phyloP scores from a whole-genome alignment of 1,140 invertebrate genomes.

The Rhyzopertha dominica region DNA sequence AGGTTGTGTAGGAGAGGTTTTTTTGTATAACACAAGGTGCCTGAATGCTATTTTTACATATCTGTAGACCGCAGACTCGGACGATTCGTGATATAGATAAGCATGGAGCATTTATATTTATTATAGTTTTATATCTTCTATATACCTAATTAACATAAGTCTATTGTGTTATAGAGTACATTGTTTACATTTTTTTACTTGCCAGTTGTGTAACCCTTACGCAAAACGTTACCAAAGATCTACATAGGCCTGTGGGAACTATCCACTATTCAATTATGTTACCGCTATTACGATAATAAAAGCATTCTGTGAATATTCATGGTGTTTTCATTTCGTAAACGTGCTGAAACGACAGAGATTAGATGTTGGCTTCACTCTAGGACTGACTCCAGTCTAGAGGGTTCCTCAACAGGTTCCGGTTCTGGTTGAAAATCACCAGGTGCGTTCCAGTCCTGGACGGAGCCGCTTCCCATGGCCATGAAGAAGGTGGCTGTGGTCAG shows the following conservation, averaged over 20 bases:
- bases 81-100: too few relatives aligned
- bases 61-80: too few relatives aligned
- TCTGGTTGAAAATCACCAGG: constrained; percentile 36
- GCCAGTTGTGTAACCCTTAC: constrained; percentile 26
- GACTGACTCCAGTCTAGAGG: constrained; percentile 41
- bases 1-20: too few relatives aligned
- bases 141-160: too few relatives aligned
- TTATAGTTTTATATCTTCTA: too few relatives aligned
- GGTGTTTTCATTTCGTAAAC: constrained; percentile 14
- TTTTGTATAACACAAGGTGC: too few relatives aligned
- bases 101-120: too few relatives aligned
- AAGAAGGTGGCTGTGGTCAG: constrained; percentile 52
- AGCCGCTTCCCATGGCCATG: constrained; percentile 53
- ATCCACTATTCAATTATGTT: constrained; percentile 15
- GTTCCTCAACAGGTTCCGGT: constrained; percentile 36
- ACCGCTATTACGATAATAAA: constrained; percentile 18
- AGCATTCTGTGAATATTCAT: constrained; percentile 24
- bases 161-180: too few relatives aligned
- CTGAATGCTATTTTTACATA: too few relatives aligned
- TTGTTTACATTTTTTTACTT: constrained; percentile 4
- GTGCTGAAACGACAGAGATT: constrained; percentile 8
- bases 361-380: constrained; percentile 30
- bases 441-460: constrained; percentile 53
- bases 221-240: constrained; percentile 31
- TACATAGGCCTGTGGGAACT: constrained; percentile 26